These are phyloP conservation scores for Eristalis tenax DNA, from an alignment of 2,888 invertebrate species.

Conservation along the genomic window DNA sequence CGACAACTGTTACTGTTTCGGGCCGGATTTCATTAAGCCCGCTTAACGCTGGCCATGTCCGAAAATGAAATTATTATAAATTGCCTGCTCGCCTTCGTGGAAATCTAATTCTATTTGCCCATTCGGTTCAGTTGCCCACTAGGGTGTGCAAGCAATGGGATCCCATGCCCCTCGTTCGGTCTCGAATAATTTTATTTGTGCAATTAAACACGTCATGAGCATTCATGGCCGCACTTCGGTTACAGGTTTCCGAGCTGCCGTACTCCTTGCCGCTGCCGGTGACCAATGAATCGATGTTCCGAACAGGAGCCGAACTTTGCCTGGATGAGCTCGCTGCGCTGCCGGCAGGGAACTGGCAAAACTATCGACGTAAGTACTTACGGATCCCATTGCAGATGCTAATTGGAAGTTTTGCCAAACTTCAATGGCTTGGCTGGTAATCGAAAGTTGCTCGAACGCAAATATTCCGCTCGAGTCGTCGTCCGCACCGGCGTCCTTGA, in stretches of 20 bases:
- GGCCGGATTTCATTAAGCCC: not conserved
- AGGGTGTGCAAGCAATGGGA: not conserved
- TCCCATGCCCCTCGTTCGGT: not conserved
- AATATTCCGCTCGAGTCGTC: not conserved
- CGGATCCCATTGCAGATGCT: not conserved
- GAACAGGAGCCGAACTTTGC: not conserved
- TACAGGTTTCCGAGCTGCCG: not conserved
- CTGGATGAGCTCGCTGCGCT: too few relatives aligned
- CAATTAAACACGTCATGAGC: constrained; percentile 35
- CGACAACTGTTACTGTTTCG: not conserved
- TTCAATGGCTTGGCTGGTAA: constrained; percentile 11
- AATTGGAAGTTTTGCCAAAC: constrained; percentile 24
- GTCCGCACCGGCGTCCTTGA: not conserved
- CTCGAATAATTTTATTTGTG: constrained; percentile 21
- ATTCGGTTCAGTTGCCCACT: not conserved
- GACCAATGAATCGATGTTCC: not conserved
- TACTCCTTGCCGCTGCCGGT: not conserved
- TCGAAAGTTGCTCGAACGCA: constrained; percentile 17
- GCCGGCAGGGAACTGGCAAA: too few relatives aligned
- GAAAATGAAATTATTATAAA: constrained; percentile 21
- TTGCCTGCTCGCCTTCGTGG: constrained; percentile 3
- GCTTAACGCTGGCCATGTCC: constrained; percentile 1
- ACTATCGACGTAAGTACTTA: not conserved
- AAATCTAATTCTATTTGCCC: not conserved
- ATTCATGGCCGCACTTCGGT: constrained; percentile 18